Percentiles rank a stretch among this genome's conserved stretches.
These are phyloP conservation scores for Parasteatoda tepidariorum DNA, from an alignment of 1,140 invertebrate species.

Conservation along the genomic window DNA sequence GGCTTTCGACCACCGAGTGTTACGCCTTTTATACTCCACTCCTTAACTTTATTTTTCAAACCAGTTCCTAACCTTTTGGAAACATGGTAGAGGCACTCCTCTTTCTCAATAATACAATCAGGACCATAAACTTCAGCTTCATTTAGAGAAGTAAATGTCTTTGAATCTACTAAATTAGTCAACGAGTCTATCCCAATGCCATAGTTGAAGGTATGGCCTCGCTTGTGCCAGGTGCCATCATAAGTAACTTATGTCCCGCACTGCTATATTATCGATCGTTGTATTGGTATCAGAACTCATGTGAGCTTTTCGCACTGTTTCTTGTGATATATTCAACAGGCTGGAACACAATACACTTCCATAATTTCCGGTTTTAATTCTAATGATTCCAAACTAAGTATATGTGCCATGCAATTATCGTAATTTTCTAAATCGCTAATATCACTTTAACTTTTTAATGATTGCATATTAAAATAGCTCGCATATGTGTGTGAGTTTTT, in stretches of 20 bases:
- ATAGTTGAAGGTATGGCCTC: too few relatives aligned
- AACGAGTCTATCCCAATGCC: too few relatives aligned
- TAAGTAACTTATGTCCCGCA: too few relatives aligned
- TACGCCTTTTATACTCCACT: neutral
- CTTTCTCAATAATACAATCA: too few relatives aligned
- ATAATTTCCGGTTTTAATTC: neutral
- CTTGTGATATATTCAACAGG: neutral
- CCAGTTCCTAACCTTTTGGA: conserved; percentile 10
- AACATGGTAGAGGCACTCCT: conserved; percentile 26
- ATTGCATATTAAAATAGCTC: neutral
- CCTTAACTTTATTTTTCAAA: neutral
- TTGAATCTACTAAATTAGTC: too few relatives aligned
- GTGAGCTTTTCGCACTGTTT: neutral
- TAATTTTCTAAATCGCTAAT: neutral
- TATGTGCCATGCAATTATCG: neutral
- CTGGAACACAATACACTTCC: neutral
- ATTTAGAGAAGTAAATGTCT: neutral
- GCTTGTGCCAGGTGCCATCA: too few relatives aligned
- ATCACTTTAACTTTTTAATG: neutral
- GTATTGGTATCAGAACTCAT: too few relatives aligned
- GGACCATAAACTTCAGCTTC: neutral
- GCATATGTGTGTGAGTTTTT: neutral
- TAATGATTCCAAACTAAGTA: conserved; percentile 7
- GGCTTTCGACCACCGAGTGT: neutral
- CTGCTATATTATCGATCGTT: too few relatives aligned